phyloP scores from a whole-genome alignment of 2,113 vertebrate species.

The Oryzias javanicus region DNA sequence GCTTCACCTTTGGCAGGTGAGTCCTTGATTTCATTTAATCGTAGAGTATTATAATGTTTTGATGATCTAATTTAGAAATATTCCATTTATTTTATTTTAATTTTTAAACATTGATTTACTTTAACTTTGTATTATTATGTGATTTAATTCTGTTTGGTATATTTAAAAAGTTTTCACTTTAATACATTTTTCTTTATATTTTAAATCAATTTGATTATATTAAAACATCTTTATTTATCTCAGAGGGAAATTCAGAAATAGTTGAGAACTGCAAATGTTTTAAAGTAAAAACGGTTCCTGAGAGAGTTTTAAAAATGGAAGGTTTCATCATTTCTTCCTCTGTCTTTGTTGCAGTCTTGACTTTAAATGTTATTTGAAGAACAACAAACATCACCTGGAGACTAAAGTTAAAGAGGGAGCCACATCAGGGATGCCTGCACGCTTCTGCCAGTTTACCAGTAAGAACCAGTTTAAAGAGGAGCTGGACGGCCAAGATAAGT shows the following conservation, averaged over 20 bases:
- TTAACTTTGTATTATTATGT: no score
- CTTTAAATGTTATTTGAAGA: slow-evolving; percentile 48
- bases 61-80: neutral
- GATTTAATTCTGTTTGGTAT: no score
- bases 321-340: rapidly evolving
- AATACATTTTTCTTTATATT: no score
- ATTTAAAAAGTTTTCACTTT: no score
- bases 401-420: neutral
- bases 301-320: neutral
- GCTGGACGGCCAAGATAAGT: no score
- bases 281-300: no score
- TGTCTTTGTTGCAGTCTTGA: slow-evolving; percentile 20
- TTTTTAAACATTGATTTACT: no score
- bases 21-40: neutral
- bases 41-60: neutral
- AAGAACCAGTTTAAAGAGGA: neutral
- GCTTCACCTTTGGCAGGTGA: slow-evolving; percentile 55
- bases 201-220: no score
- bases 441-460: neutral
- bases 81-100: neutral
- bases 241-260: no score
- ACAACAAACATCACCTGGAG: slow-evolving; percentile 19
- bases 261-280: no score
- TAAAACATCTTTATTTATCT: no score
- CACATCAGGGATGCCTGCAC: neutral